Conservation (phyloP, 2,113 vertebrate genomes). For the Acanthochromis polyacanthus region DNA sequence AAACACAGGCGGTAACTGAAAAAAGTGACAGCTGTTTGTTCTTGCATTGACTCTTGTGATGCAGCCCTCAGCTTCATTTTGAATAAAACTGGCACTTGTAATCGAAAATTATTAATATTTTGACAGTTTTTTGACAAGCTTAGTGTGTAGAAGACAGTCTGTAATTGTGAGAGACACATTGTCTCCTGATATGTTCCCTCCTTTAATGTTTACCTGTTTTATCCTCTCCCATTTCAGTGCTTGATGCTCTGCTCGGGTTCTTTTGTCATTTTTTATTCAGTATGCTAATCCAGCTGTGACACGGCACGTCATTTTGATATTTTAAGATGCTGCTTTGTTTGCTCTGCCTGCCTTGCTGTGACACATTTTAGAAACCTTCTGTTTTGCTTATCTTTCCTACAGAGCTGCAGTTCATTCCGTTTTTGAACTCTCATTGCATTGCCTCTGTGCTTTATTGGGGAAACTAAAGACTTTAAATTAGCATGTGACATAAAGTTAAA, state of each 20-base stretch:
- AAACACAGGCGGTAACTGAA: not conserved
- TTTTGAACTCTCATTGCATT: not conserved
- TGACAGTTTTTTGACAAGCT: not conserved
- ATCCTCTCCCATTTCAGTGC: not conserved
- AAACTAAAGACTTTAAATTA: not conserved
- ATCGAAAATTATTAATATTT: not conserved
- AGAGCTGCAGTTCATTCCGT: not conserved
- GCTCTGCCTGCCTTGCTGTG: not conserved
- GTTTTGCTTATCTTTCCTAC: constrained; percentile 12
- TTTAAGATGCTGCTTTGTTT: constrained; percentile 33
- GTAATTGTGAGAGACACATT: constrained; percentile 10
- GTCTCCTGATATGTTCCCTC: constrained; percentile 4
- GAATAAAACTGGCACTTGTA: not conserved
- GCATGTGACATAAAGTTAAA: not conserved
- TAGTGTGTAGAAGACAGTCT: not conserved
- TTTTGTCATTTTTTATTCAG: constrained; percentile 7
- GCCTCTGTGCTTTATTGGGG: constrained; percentile 8
- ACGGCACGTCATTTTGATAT: constrained; percentile 28
- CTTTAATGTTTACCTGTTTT: constrained; percentile 30
- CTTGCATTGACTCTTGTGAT: not conserved
- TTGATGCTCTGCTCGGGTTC: not conserved
- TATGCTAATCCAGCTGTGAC: constrained; percentile 25
- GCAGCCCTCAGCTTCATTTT: not conserved
- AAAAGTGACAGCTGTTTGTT: not conserved
- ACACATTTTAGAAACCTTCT: constrained; percentile 3